phyloP scores from a whole-genome alignment of 2,888 invertebrate genomes.

The Caenorhabditis doughertyi region DNA sequence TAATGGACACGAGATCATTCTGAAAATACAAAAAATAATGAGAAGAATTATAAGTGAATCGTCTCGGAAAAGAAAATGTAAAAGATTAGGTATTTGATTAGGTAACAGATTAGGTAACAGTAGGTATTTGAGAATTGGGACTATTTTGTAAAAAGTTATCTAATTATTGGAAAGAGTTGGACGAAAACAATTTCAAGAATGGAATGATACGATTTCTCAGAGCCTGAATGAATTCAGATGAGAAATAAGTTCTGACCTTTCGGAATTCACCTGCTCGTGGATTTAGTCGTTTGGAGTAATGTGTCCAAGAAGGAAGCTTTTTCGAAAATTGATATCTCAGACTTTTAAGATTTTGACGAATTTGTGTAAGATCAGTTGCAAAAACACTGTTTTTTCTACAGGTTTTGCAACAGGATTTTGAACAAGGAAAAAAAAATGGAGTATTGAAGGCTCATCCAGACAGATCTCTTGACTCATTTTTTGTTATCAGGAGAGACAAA shows the following conservation, averaged over 20 bases:
- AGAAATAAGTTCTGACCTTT: not conserved
- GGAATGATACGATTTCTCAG: not conserved
- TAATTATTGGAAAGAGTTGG: not conserved
- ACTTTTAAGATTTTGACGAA: too few relatives aligned
- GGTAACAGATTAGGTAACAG: not conserved
- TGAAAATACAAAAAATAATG: not conserved
- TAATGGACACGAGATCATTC: constrained; percentile 39
- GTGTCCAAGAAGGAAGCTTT: not conserved
- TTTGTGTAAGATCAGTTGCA: not conserved
- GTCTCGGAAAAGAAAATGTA: not conserved
- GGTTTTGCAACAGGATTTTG: not conserved
- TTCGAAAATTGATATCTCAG: too few relatives aligned
- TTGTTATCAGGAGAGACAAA: constrained; percentile 10
- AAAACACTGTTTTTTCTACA: not conserved
- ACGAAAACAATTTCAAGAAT: not conserved
- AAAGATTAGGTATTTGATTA: too few relatives aligned
- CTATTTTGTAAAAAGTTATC: not conserved
- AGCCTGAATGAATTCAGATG: not conserved
- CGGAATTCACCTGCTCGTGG: constrained; percentile 5
- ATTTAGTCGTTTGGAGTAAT: constrained; percentile 9
- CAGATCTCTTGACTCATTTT: constrained; percentile 13
- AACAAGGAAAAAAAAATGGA: constrained; percentile 4
- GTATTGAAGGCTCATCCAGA: constrained; percentile 1
- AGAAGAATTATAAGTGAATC: not conserved
- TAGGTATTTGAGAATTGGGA: too few relatives aligned